Evolutionary conservation across 2,888 invertebrate species (phyloP), one percentile per base, ranked within the genome.

Genomic region (Apotomis betuletana): DNA sequence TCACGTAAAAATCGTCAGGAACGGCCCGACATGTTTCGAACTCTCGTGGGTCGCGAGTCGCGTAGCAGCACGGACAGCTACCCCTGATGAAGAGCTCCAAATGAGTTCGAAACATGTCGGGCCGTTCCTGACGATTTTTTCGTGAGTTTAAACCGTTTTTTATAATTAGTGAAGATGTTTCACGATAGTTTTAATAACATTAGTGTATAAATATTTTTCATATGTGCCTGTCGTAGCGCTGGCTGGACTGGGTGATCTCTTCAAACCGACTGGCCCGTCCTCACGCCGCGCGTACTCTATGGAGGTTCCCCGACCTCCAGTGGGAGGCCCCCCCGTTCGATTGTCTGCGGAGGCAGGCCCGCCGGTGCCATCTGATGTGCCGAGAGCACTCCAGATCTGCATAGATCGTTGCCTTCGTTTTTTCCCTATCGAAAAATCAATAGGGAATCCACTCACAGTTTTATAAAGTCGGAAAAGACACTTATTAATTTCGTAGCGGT

Each of bases 321-420:
- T 84, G 88, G 88, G 77, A 88, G 86, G 85, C 65, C 81, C 87
- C n/a, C 90, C 90, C 87, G 90, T 94, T 92, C 93, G 93, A 93
- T 94, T 94, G 94, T 94, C 93, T 93, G 92, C 91, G 92, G 90
- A 91, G 91, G 91, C 90, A 90, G 90, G 88, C 91, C 88, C 91
- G 91, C 89, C 92, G 91, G 93, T 93, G 93, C 92, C 92, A 93
- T 92, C 93, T 92, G 92, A 92, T 92, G 92, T 93, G 91, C 92
- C 90, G 92, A 92, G 92, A 92, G 92, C 92, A 91, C 93, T 92
- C 90, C 92, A 93, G 93, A 93, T 93, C 93, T 93, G 93, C 93
- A 93, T 93, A 92, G 92, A 92, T 91, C 92, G 93, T 91, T 91
- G 92, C 89, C 92, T 92, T 92, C 92, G 89, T 92, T 93, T 93